These are phyloP conservation scores for Platycercus adscitus DNA, from an alignment of 2,113 vertebrate species.

Conservation along the genomic window DNA sequence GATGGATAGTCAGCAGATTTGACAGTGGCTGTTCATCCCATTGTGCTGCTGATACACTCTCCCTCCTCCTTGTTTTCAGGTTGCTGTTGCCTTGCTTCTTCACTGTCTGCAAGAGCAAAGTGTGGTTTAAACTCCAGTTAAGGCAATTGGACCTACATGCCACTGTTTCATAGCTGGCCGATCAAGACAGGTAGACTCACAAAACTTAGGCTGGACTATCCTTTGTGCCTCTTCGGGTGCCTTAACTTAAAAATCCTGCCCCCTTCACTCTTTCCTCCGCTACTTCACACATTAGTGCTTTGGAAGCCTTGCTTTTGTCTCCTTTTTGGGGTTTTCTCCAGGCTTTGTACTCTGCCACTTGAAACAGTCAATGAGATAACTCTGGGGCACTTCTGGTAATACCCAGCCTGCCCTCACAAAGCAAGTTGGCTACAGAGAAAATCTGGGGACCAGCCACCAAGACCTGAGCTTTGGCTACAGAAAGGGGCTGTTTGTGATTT, in stretches of 20 bases:
- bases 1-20: neutral
- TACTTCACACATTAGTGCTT: neutral
- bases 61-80: neutral
- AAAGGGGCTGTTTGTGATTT: neutral
- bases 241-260: neutral
- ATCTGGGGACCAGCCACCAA: neutral
- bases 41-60: neutral
- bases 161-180: neutral
- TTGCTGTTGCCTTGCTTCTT: neutral
- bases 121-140: neutral
- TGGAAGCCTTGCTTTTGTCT: neutral
- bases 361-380: neutral
- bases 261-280: neutral
- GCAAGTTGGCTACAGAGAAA: neutral
- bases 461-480: neutral
- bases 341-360: neutral
- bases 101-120: neutral
- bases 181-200: neutral
- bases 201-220: neutral
- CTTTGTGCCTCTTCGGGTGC: neutral
- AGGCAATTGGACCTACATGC: fast-evolving
- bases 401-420: neutral
- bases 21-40: fast-evolving
- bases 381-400: neutral
- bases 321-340: neutral